Evolutionary conservation across 2,797 vertebrate species (phyloP), one percentile per base, ranked within the genome.

Genomic region (Hemibagrus guttatus): DNA sequence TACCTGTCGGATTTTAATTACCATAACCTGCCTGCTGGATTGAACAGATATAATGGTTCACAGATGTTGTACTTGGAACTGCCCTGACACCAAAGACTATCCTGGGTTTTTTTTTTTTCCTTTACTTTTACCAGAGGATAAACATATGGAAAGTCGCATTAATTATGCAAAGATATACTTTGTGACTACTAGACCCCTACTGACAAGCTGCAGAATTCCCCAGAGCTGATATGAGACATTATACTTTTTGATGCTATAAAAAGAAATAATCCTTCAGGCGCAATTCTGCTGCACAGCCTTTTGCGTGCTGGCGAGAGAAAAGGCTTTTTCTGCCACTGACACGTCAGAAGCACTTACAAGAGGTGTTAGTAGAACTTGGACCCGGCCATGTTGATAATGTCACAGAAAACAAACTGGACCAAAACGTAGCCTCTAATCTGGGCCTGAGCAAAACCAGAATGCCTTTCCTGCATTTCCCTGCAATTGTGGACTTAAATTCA

Each of bases 141-240:
- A 89, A 86, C 87, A 85, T 90, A 88, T 89, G 90, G 87, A 85
- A 74, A 84, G 46, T 71, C 84, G 88, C 92, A 93, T 91, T 92
- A 92, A 91, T 93, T 93, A 90, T 91, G 91, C 84, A 85, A 90
- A 92, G 93, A 94, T 93, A 92, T 92, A 91, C 88, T 76, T 81
- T 92, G 91, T 93, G 92, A 93, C 90, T 87, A 74, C 78, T 87
- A 54, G 79, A 86, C 86, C 54, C 0, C 58, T 91, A 83, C 86
- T 91, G 92, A 93, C 90, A 74, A 86, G 88, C 86, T 58, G 85
- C 80, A 86, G 80, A 56, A 86, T 88, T 91, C 91, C 88, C 87
- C 88, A 66, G 28, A 85, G 85, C 87, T 89, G 87, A 91, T 90
- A 87, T 81, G 85, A 92, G 76, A 87, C 89, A 86, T 31, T 92